Conservation (phyloP, 2,113 vertebrate genomes). For the Alexandromys fortis region DNA sequence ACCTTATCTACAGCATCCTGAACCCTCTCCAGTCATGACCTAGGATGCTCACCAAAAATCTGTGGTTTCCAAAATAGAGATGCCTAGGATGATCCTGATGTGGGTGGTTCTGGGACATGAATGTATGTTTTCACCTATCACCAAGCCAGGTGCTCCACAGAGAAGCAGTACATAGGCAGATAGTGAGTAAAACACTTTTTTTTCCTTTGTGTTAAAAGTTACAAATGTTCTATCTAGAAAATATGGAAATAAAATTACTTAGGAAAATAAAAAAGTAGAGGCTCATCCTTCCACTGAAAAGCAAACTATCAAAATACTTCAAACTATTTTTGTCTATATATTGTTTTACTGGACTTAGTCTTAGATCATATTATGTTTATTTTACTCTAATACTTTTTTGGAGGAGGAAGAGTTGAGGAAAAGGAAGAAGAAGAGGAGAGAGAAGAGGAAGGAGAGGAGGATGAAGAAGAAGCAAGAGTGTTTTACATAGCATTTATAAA, state of each 20-base stretch:
- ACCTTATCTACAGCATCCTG: neutral
- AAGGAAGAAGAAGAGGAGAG: too few species aligned
- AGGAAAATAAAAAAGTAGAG: neutral
- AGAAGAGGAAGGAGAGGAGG: neutral
- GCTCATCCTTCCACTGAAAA: neutral
- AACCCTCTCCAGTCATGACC: neutral
- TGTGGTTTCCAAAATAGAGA: neutral
- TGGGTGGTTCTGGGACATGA: neutral
- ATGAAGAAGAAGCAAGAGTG: neutral
- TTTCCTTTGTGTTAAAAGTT: neutral
- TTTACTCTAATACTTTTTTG: neutral
- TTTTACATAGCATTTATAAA: neutral
- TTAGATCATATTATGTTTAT: neutral
- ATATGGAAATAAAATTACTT: neutral
- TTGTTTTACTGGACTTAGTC: neutral
- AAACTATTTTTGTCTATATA: neutral
- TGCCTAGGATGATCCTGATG: neutral
- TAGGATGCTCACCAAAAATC: neutral
- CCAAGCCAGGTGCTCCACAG: neutral
- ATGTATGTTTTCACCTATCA: neutral
- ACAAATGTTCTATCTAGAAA: slow-evolving; percentile 17
- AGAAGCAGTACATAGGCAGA: neutral
- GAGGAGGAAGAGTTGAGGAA: neutral
- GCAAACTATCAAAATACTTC: neutral
- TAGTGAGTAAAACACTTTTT: neutral